A percentile compares a stretch with the other conserved stretches of the same genome.
phyloP scores from a whole-genome alignment of 2,113 vertebrate genomes.

The Mesembrinibis cayennensis region DNA sequence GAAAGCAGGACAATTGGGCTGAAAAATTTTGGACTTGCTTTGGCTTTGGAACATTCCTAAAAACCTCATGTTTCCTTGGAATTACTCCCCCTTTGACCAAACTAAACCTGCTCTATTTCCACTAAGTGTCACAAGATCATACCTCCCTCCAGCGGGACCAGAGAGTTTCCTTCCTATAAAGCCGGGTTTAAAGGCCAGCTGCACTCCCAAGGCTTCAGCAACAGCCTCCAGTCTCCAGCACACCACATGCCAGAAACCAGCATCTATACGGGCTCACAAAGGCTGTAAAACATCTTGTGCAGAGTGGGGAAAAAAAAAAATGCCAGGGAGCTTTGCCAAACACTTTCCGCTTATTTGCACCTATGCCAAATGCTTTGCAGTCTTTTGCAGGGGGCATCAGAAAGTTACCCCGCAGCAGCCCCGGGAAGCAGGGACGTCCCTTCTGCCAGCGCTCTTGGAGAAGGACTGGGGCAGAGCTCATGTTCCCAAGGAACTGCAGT shows the following conservation, averaged over 20 bases:
- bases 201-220: conserved; percentile 65
- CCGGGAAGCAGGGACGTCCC: neutral
- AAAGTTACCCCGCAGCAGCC: neutral
- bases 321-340: conserved; percentile 5
- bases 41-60: conserved; percentile 24
- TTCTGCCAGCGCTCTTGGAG: neutral
- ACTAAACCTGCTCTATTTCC: conserved; percentile 57
- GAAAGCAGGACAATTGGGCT: conserved; percentile 47
- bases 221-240: conserved; percentile 67
- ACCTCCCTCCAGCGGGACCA: conserved; percentile 32
- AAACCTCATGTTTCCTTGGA: conserved; percentile 22
- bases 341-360: neutral
- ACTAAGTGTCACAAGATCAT: conserved; percentile 34
- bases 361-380: conserved; percentile 56
- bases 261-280: conserved; percentile 71
- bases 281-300: conserved; percentile 77
- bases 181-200: conserved; percentile 72
- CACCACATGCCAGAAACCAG: conserved; percentile 72
- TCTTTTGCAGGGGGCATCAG: neutral
- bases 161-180: conserved; percentile 66
- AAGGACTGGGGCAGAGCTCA: neutral
- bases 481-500: neutral
- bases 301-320: neutral
- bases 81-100: neutral
- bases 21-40: conserved; percentile 38